Conservation (phyloP, 2,888 invertebrate genomes). For the Synergus umbraculus region DNA sequence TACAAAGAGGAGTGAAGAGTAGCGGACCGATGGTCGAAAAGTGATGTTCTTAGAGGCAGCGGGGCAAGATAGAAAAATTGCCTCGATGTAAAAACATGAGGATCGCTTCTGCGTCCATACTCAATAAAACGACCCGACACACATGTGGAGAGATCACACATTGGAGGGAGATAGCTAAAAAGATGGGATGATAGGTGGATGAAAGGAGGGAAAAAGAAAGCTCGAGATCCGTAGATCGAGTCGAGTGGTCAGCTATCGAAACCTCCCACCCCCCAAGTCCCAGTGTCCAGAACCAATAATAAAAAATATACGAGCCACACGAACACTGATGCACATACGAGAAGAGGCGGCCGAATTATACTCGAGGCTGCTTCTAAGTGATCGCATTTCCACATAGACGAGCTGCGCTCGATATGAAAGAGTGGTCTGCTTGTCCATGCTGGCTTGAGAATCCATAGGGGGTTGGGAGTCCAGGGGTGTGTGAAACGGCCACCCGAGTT, state of each 20-base stretch:
- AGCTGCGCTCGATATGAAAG: slow-evolving; percentile 72
- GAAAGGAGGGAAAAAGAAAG: slow-evolving; percentile 50
- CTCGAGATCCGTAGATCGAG: slow-evolving; percentile 61
- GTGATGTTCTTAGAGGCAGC: slow-evolving; percentile 70
- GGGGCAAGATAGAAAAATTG: slow-evolving; percentile 76
- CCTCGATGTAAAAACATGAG: slow-evolving; percentile 78
- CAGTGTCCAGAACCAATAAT: slow-evolving; percentile 70
- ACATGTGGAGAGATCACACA: slow-evolving; percentile 32
- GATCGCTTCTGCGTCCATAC: slow-evolving; percentile 72
- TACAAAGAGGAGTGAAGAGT: slow-evolving; percentile 44
- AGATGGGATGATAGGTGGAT: slow-evolving; percentile 48
- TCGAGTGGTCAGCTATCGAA: slow-evolving; percentile 75
- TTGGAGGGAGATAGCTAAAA: slow-evolving; percentile 45
- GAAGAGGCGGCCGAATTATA: slow-evolving; percentile 69
- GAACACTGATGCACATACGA: slow-evolving; percentile 52
- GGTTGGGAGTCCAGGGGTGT: slow-evolving; percentile 35
- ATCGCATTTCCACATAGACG: slow-evolving; percentile 78
- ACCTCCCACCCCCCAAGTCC: slow-evolving; percentile 61
- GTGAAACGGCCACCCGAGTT: slow-evolving; percentile 25
- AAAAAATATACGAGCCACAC: slow-evolving; percentile 74
- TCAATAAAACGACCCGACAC: slow-evolving; percentile 72
- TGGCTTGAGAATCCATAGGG: slow-evolving; percentile 53
- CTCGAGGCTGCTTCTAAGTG: slow-evolving; percentile 76
- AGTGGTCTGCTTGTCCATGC: slow-evolving; percentile 65
- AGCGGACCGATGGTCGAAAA: slow-evolving; percentile 61